Base-by-base conservation (phyloP, 2,113 vertebrate genomes). In the Erpornis zantholeuca region DNA sequence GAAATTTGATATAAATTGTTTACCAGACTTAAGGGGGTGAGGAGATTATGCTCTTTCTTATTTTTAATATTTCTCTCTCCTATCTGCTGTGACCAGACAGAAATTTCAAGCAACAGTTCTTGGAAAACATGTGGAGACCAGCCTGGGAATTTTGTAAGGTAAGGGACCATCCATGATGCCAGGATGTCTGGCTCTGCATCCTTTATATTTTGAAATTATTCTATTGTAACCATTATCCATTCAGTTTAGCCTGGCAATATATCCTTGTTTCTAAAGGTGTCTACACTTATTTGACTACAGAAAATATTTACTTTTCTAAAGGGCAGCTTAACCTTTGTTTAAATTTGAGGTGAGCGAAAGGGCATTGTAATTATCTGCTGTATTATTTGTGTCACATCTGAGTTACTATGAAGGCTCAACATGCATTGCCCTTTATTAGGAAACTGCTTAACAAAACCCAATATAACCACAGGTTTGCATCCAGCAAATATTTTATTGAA, bases 91-190 rank as follows among this genome's bases (percentile, higher is more conserved):
- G 52, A 97, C 97, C 85, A 59, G 97, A 98, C 97, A 98, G 97
- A 93, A 96, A 97, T 97, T 98, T 98, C 98, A 98, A 98, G 98
- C 97, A 98, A 98, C 98, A 98, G 97, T 97, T 98, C 96, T 95
- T 96, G 89, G 75, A 95, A 98, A 99, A 98, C 98, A 98, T 98
- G 97, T 97, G 97, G 98, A 92, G 82, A 97, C 97, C 96, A 95
- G 98, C 97, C 53, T 98, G 98, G 97, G 98, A 98, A 93, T 98
- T 98, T 75, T 96, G 97, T 92, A 99, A 98, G 98, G 98, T 98
- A 98, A 98, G 98, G 98, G 98, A 98, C 97, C 73, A 96, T 97
- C 98, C 95, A 89, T 92, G 98, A 98, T 98, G 98, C 97, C 97
- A 80, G 96, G 94, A 96, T 97, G 98, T 98, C 98, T 98, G 98